A percentile compares a stretch with the other conserved stretches of the same genome.
Evolutionary conservation across 2,797 vertebrate genomes (phyloP).

Genomic region (Apodemus agrarius): DNA sequence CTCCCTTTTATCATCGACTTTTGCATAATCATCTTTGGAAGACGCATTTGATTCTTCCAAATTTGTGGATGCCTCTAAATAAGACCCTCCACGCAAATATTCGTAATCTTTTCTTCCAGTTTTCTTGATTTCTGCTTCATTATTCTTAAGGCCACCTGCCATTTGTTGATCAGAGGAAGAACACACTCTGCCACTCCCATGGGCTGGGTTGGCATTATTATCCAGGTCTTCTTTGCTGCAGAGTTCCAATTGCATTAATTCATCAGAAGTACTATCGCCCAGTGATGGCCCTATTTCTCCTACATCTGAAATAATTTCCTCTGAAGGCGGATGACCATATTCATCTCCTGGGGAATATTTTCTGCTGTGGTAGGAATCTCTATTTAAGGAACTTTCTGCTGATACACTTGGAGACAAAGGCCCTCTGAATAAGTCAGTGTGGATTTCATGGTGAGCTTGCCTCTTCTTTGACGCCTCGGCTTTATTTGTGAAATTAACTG

Average conservation of each 20-base stretch:
- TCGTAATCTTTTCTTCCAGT: conserved; percentile 74
- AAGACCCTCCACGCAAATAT: conserved; percentile 78
- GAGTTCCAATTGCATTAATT: conserved; percentile 72
- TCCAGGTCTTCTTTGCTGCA: conserved; percentile 75
- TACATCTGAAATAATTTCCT: conserved; percentile 67
- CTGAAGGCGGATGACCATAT: conserved; percentile 66
- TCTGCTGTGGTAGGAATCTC: conserved; percentile 77
- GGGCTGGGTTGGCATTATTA: conserved; percentile 85
- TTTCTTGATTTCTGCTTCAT: conserved; percentile 67
- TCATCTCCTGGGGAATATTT: conserved; percentile 74
- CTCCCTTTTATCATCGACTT: conserved; percentile 65
- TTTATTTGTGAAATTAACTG: conserved; percentile 85
- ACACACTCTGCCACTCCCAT: conserved; percentile 39
- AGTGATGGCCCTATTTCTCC: conserved; percentile 63
- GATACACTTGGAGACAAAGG: conserved; percentile 78
- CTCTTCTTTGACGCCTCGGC: conserved; percentile 80
- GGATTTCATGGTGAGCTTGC: conserved; percentile 69
- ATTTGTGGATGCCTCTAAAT: neutral
- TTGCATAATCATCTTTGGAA: conserved; percentile 63
- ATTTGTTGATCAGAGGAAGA: conserved; percentile 71
- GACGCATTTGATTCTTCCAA: conserved; percentile 64
- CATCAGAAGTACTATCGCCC: conserved; percentile 52
- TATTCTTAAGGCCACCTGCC: conserved; percentile 58
- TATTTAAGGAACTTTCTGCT: conserved; percentile 78
- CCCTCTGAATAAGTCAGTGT: conserved; percentile 74